Conservation (phyloP, 1,140 invertebrate genomes). For the Caenorhabditis briggsae region DNA sequence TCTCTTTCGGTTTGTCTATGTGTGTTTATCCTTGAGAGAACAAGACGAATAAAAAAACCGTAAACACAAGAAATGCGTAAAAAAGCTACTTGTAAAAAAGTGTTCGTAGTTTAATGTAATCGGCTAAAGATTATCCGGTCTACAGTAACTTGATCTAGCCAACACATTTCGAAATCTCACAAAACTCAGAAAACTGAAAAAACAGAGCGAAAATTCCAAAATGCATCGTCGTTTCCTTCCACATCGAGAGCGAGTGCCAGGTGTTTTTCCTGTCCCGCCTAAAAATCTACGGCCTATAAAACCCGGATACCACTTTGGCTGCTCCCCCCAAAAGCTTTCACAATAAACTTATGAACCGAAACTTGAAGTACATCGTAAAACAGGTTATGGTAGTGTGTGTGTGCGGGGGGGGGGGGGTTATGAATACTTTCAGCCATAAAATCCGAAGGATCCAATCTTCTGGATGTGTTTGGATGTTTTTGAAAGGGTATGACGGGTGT, state of each 20-base stretch:
- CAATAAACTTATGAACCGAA: constrained; percentile 5
- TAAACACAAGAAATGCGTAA: neutral
- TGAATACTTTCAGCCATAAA: neutral
- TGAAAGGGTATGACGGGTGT: no score
- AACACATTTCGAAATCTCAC: no score
- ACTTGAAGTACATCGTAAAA: neutral
- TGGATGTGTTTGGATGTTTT: no score
- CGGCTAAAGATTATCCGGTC: no score
- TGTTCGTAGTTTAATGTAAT: no score
- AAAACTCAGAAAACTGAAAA: neutral
- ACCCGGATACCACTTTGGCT: neutral
- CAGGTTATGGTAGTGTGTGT: constrained; percentile 4
- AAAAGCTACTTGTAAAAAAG: neutral
- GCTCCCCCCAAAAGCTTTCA: neutral
- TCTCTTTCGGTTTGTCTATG: constrained; percentile 5
- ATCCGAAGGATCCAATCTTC: no score
- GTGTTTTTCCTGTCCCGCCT: neutral
- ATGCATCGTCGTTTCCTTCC: no score
- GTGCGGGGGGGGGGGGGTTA: neutral
- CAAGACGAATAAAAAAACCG: neutral
- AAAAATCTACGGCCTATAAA: neutral
- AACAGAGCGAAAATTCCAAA: neutral
- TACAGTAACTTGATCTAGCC: no score
- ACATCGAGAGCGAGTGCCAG: neutral
- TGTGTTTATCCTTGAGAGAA: constrained; percentile 23